Evolutionary conservation across 2,888 invertebrate genomes (phyloP), one percentile per base, ranked within the genome.

Genomic region (Polymixis flavicincta): DNA sequence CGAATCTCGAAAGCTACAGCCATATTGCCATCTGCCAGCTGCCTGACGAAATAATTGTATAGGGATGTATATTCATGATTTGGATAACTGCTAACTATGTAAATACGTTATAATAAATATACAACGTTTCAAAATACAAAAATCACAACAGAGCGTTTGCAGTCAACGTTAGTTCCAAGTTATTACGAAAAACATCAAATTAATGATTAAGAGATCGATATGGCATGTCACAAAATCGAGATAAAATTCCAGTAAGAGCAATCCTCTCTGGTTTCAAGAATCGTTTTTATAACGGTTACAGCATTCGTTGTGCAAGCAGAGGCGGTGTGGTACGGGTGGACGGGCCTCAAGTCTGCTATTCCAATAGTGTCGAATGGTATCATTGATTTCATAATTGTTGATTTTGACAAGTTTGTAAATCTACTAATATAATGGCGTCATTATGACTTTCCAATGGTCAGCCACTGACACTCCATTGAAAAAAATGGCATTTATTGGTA

Each of bases 1-100:
- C 94, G 94, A 95, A 94, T 94, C 94, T 94, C 95, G 94, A 94
- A 95, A 94, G 94, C 95, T 94, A 92, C 96, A 93, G 96, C 96
- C 96, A 96, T 96, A 96, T 96, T 96, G 96, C 94, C 92, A 93
- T 92, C 90, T 94, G 91, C 92, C 89, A 91, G 86, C 89, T 88
- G 88, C 89, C 88, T 89, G 80, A 86, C 87, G 84, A 87, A 89
- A 87, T 87, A 76, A 78, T 87, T 80, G 13, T n/a, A n/a, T 90
- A 90, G 90, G 83, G 91, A 85, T 85, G 89, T 84, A 83, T 14
- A 28, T 42, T 45, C 4, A 57, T 5, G 13, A 52, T 57, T 64
- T 54, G 22, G 14, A 19, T 19, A 74, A 48, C 13, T 25, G 11
- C 8, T 32, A 50, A 42, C 11, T 0, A 17, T 6, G 8, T 8